Percentiles rank a stretch among this genome's conserved stretches.
These are phyloP conservation scores for Gambusia holbrooki DNA, from an alignment of 2,113 vertebrate species.

Conservation along the genomic window DNA sequence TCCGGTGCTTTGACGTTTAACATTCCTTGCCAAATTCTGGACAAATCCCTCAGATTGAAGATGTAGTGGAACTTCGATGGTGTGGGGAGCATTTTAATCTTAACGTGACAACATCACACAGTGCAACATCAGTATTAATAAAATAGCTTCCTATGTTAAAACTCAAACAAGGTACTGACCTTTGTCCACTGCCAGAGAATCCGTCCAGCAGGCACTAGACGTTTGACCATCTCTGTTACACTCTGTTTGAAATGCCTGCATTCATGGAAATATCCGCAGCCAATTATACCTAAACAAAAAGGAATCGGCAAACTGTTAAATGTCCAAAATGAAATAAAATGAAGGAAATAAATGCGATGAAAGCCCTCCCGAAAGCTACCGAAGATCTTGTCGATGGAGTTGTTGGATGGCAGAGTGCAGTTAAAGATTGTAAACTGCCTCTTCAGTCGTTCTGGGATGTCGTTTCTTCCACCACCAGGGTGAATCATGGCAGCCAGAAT, in stretches of 20 bases:
- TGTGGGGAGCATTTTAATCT: slow-evolving; percentile 89
- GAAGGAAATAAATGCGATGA: too few relatives aligned
- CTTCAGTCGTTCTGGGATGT: slow-evolving; percentile 91
- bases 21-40: slow-evolving; percentile 93
- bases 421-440: slow-evolving; percentile 91
- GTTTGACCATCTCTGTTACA: slow-evolving; percentile 76
- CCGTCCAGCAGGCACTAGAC: slow-evolving; percentile 81
- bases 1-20: slow-evolving; percentile 81
- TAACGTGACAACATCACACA: slow-evolving; percentile 61
- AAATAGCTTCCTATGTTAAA: not conserved
- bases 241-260: slow-evolving; percentile 81
- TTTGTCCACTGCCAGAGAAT: slow-evolving; percentile 90
- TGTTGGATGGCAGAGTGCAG: slow-evolving; percentile 88
- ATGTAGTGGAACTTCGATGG: slow-evolving; percentile 92
- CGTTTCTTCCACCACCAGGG: slow-evolving; percentile 90
- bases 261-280: slow-evolving; percentile 84
- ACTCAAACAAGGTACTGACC: slow-evolving; percentile 66
- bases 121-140: slow-evolving; percentile 39
- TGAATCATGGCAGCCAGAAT: slow-evolving; percentile 93
- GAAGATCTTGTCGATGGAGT: slow-evolving; percentile 92
- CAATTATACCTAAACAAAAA: slow-evolving; percentile 80
- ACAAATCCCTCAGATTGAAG: slow-evolving; percentile 91
- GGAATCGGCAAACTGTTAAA: slow-evolving; percentile 14
- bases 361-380: slow-evolving; percentile 69
- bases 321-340: slow-evolving; percentile 8